Evolutionary conservation across 2,113 vertebrate genomes (phyloP), one percentile per base, ranked within the genome.

Genomic region (Leuciscus idus): DNA sequence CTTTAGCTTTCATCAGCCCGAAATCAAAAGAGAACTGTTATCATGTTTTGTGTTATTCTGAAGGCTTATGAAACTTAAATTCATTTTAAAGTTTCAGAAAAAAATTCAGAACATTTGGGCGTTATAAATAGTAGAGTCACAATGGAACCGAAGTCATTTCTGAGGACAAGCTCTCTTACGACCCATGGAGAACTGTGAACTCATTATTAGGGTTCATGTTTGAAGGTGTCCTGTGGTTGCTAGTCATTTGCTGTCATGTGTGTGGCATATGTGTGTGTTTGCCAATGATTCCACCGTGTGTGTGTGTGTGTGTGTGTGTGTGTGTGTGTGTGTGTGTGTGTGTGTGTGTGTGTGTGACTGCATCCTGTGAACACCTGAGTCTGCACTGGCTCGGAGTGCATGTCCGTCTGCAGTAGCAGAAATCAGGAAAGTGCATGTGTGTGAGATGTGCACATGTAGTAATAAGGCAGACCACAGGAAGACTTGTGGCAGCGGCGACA

Each of bases 401-500:
- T 43, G 21, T 21, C 36, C 9, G 33, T 21, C 11, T n/a, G 26
- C 75, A 66, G 73, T 85, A 76, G 73, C 57, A 85, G 59, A 64
- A 43, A 46, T 62, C 70, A 64, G n/a, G 52, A 76, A 30, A 46
- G 72, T 62, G 52, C 78, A 39, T 66, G 61, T 73, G 66, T 80
- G 68, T 55, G 43, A 55, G 79, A 52, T 15, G 55, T 46, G 70
- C 64, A 30, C 33, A 30, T 57, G 33, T 72, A 59, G 21, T 23
- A 48, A 66, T 48, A 43, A 43, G 43, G 26, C 84, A 86, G 75
- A 82, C 85, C 86, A 64, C 82, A 85, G 62, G 46, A 85, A 89
- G 86, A 87, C 89, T 85, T 55, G 76, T n/a, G 88, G 81, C 88
- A 85, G 68, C 88, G 64, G 77, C 83, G 85, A 88, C 90, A 92